Conservation (phyloP, 2,113 vertebrate species). For the Odocoileus hemionus region DNA sequence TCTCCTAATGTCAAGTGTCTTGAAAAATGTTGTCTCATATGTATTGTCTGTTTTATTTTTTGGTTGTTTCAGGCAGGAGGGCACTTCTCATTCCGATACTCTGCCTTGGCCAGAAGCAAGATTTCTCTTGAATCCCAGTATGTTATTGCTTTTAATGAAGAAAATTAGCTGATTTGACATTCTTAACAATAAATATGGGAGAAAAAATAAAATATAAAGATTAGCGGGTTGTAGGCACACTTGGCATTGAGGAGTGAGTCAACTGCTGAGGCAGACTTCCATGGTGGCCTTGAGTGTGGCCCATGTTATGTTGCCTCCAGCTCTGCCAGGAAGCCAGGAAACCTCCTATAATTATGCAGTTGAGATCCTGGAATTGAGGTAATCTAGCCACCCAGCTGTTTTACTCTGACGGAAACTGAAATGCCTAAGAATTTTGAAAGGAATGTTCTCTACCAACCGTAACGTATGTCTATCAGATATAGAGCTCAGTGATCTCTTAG, state of each 20-base stretch:
- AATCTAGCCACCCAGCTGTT: not conserved
- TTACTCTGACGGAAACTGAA: not conserved
- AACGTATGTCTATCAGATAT: not conserved
- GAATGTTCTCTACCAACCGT: not conserved
- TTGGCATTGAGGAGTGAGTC: not conserved
- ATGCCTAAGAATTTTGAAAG: not conserved
- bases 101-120: not conserved
- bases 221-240: not conserved
- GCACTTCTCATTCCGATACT: not conserved
- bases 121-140: not conserved
- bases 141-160: not conserved
- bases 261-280: not conserved
- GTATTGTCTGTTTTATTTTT: not conserved
- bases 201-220: not conserved
- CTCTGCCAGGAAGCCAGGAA: not conserved
- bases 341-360: not conserved
- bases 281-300: not conserved
- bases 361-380: not conserved
- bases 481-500: not conserved
- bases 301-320: not conserved
- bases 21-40: not conserved
- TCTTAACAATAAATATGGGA: not conserved
- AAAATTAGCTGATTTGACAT: not conserved
- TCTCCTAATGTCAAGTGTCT: not conserved
- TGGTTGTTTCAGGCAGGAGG: not conserved